A percentile compares a stretch with the other conserved stretches of the same genome.
Evolutionary conservation across 2,113 vertebrate genomes (phyloP).

Genomic region (Sander lucioperca): DNA sequence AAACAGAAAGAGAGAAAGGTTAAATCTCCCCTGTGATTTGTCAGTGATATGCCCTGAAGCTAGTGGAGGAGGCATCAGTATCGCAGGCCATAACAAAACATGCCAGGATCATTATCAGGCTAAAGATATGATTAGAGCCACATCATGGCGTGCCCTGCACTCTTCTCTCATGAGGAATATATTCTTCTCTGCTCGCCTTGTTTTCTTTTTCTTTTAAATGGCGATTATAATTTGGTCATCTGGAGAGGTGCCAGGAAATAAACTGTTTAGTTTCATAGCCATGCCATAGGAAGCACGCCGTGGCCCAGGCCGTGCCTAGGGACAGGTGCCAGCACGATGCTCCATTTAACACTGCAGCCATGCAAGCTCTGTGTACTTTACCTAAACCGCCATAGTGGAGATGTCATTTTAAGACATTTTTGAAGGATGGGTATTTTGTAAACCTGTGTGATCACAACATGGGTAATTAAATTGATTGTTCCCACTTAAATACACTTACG

Average conservation of each 20-base stretch:
- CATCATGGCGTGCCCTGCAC: constrained; percentile 40
- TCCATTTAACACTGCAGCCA: constrained; percentile 73
- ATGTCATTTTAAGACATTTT: constrained; percentile 18
- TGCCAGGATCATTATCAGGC: constrained; percentile 88
- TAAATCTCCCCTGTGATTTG: constrained; percentile 72
- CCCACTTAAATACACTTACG: not conserved
- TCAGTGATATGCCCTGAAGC: constrained; percentile 83
- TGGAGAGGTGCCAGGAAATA: constrained; percentile 72
- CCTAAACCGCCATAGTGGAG: constrained; percentile 18
- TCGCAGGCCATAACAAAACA: constrained; percentile 84
- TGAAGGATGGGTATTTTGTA: constrained; percentile 46
- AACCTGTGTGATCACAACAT: constrained; percentile 35
- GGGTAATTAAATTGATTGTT: constrained; percentile 40
- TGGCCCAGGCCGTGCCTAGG: constrained; percentile 51
- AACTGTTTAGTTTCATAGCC: constrained; percentile 72
- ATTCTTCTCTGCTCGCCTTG: constrained; percentile 46
- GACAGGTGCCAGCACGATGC: constrained; percentile 67
- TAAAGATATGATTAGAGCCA: constrained; percentile 77
- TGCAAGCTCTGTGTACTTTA: constrained; percentile 52
- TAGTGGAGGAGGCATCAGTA: constrained; percentile 80
- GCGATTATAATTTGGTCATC: constrained; percentile 69
- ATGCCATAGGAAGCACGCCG: constrained; percentile 56
- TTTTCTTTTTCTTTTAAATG: constrained; percentile 69
- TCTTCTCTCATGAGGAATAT: constrained; percentile 60
- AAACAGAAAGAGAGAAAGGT: constrained; percentile 80